Percentiles rank a stretch among this genome's conserved stretches.
Evolutionary conservation across 2,113 vertebrate species (phyloP).

Genomic region (Anolis sagrei): DNA sequence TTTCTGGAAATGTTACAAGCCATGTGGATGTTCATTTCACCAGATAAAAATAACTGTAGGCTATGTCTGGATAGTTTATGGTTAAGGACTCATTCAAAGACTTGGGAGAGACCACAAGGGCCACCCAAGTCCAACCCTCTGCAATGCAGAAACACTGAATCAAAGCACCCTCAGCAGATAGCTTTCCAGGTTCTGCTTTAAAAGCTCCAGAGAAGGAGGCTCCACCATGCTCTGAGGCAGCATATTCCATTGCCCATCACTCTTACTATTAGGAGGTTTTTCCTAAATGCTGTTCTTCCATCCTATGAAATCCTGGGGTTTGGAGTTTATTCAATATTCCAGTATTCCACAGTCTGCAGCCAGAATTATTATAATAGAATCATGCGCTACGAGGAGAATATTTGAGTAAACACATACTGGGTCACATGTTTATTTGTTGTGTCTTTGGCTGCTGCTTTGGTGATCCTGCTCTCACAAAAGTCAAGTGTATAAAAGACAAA

Average conservation of each 20-base stretch:
- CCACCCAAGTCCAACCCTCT: not conserved
- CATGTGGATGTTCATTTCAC: not conserved
- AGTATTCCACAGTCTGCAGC: no score
- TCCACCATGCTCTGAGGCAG: no score
- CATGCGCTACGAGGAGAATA: not conserved
- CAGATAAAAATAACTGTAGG: not conserved
- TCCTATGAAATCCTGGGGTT: no score
- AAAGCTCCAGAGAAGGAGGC: no score
- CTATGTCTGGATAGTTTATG: not conserved
- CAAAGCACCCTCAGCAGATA: no score
- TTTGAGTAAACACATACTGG: not conserved
- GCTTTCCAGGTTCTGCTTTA: no score
- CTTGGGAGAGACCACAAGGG: not conserved
- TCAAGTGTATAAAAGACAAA: not conserved
- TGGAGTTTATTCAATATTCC: no score
- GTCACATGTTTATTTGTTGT: not conserved
- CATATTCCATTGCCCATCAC: not conserved
- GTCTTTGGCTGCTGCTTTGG: no score
- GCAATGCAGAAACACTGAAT: no score
- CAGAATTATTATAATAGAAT: no score
- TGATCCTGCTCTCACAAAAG: not conserved
- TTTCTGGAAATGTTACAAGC: not conserved
- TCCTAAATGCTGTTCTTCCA: no score
- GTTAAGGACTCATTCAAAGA: not conserved
- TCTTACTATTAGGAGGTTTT: no score